A percentile compares a stretch with the other conserved stretches of the same genome.
These are phyloP conservation scores for Ptyas mucosa DNA, from an alignment of 2,113 vertebrate species.

Conservation along the genomic window DNA sequence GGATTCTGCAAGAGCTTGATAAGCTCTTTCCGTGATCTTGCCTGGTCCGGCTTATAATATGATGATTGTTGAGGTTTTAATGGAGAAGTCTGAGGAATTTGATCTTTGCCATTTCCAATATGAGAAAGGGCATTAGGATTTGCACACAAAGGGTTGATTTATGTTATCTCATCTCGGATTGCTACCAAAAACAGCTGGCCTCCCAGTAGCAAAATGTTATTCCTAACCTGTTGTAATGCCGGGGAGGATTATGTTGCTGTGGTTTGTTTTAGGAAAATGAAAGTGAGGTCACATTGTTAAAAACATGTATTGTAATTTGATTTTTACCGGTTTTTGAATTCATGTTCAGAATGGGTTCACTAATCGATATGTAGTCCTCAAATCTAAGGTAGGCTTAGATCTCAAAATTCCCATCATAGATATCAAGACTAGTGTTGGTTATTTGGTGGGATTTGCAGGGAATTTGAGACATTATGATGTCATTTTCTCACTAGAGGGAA, in stretches of 20 bases:
- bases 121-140: not conserved
- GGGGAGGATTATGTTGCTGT: not conserved
- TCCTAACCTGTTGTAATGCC: not conserved
- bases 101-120: not conserved
- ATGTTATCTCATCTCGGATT: not conserved
- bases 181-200: not conserved
- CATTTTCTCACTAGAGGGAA: not conserved
- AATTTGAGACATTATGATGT: not conserved
- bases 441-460: not conserved
- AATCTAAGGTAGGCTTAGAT: not conserved
- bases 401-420: not conserved
- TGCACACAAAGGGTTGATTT: not conserved
- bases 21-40: not conserved
- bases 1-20: not conserved
- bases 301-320: not conserved
- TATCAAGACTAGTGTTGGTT: not conserved
- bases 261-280: not conserved
- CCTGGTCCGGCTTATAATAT: not conserved
- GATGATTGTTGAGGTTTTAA: not conserved
- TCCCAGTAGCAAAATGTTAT: not conserved
- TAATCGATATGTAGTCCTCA: not conserved
- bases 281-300: not conserved
- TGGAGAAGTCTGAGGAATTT: not conserved
- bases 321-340: not conserved
- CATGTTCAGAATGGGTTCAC: not conserved